phyloP scores from a whole-genome alignment of 2,113 vertebrate genomes.

The Leucoraja erinaceus region DNA sequence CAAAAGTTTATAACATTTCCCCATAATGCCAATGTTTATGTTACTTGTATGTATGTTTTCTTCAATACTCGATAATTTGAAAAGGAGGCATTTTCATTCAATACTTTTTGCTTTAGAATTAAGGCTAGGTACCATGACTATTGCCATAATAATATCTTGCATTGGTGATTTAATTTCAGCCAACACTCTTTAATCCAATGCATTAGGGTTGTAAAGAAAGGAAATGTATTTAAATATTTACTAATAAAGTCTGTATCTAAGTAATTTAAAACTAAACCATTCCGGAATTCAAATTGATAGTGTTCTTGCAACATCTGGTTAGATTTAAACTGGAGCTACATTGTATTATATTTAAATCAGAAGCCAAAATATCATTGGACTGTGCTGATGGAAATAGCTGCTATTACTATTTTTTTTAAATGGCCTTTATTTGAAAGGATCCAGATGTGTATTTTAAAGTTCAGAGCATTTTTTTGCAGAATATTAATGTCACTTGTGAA shows the following conservation, averaged over 20 bases:
- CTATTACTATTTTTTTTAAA: background rate
- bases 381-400: background rate
- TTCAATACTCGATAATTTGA: background rate
- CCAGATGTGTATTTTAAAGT: slow-evolving; percentile 3
- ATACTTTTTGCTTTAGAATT: background rate
- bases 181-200: background rate
- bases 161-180: background rate
- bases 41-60: background rate
- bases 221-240: background rate
- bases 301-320: slow-evolving; percentile 26
- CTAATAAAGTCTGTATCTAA: background rate
- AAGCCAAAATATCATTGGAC: slow-evolving; percentile 8
- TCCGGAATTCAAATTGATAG: background rate
- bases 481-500: background rate
- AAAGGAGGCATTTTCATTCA: background rate
- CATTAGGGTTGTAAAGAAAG: background rate
- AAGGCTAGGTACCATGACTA: background rate
- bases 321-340: background rate
- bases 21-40: background rate
- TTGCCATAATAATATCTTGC: background rate
- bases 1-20: background rate
- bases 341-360: slow-evolving; percentile 3
- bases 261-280: background rate
- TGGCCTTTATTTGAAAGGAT: background rate
- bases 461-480: background rate